Percentiles rank a stretch among this genome's conserved stretches.
Conservation (phyloP, 2,888 invertebrate species). For the Patella depressa region DNA sequence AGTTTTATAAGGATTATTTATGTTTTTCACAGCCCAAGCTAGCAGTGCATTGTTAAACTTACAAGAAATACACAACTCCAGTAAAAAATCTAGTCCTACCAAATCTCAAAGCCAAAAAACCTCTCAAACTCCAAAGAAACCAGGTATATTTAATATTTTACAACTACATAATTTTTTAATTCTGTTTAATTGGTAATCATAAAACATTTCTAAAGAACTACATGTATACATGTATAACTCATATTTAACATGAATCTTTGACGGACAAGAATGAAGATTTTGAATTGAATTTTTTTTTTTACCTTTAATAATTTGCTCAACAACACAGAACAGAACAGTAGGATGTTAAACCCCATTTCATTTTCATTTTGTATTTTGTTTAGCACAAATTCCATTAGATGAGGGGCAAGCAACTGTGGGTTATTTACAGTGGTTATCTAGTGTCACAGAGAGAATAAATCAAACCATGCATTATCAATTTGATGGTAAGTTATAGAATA, state of each 20-base stretch:
- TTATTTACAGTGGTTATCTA: conserved; percentile 82
- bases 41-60: conserved; percentile 70
- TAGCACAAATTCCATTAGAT: conserved; percentile 49
- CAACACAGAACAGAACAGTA: too few relatives aligned
- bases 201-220: too few relatives aligned
- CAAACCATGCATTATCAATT: conserved; percentile 81
- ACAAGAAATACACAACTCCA: conserved; percentile 61
- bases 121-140: conserved; percentile 45
- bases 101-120: conserved; percentile 36
- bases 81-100: conserved; percentile 43
- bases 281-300: too few relatives aligned
- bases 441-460: conserved; percentile 84
- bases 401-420: conserved; percentile 68
- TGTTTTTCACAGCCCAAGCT: conserved; percentile 61
- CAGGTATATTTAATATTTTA: conserved; percentile 25
- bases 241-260: too few relatives aligned
- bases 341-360: background rate
- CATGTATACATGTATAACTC: too few relatives aligned
- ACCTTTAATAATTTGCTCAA: too few relatives aligned
- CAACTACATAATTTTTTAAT: too few relatives aligned
- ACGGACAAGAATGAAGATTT: too few relatives aligned
- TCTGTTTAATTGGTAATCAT: too few relatives aligned
- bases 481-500: conserved; percentile 71
- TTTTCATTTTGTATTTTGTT: background rate
- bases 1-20: background rate